These are phyloP conservation scores for Menura novaehollandiae DNA, from an alignment of 2,113 vertebrate species.

Conservation along the genomic window DNA sequence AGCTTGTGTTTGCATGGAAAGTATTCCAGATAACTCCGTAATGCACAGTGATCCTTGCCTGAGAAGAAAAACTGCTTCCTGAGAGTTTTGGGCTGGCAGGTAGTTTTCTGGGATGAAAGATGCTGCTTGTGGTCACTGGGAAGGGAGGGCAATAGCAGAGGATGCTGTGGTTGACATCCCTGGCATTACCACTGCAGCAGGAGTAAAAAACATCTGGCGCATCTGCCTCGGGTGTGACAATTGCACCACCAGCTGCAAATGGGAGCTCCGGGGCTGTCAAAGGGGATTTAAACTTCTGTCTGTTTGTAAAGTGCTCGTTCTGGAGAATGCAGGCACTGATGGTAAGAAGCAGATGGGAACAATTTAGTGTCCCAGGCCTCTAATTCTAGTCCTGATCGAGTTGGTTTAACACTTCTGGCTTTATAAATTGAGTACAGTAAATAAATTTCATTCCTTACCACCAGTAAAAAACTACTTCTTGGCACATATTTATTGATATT, in stretches of 20 bases:
- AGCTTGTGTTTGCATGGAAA: not conserved
- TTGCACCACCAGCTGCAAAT: not conserved
- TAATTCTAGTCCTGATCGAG: not conserved
- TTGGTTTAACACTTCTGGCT: not conserved
- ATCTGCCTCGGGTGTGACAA: accelerated
- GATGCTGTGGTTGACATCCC: not conserved
- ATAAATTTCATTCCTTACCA: not conserved
- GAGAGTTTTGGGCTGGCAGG: not conserved
- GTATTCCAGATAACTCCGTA: not conserved
- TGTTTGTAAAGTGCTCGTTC: not conserved
- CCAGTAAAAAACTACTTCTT: not conserved
- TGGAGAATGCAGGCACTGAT: not conserved
- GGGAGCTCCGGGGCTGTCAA: accelerated
- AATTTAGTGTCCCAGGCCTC: not conserved
- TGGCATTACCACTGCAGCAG: accelerated
- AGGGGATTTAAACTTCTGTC: not conserved
- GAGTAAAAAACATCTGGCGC: not conserved
- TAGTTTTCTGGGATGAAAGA: too few species aligned
- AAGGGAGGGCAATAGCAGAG: not conserved
- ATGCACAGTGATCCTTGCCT: not conserved
- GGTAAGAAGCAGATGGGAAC: not conserved
- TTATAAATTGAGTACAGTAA: not conserved
- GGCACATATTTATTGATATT: not conserved
- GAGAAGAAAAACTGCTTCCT: not conserved
- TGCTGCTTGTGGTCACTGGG: not conserved